Conservation (phyloP, 2,888 invertebrate species). For the Oscheius sp. region DNA sequence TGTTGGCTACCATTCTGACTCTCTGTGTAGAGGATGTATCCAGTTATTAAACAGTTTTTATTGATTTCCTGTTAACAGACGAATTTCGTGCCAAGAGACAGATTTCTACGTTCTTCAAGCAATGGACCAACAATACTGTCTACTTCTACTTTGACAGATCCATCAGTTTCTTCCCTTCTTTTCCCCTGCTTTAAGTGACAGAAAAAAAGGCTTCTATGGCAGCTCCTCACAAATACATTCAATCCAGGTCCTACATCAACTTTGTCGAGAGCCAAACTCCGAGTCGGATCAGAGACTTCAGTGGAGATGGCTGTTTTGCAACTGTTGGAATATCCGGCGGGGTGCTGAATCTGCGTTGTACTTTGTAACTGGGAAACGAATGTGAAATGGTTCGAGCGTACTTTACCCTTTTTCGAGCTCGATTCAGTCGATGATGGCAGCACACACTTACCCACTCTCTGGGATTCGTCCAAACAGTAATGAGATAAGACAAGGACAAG, state of each 20-base stretch:
- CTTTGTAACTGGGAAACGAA: not conserved
- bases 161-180: not conserved
- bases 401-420: not conserved
- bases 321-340: slow-evolving; percentile 6
- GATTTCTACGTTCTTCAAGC: not conserved
- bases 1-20: not conserved
- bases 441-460: not conserved
- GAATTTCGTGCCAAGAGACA: not conserved
- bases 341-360: slow-evolving; percentile 9
- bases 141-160: slow-evolving; percentile 21
- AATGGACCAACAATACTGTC: slow-evolving; percentile 24
- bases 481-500: slow-evolving; percentile 4
- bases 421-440: not conserved
- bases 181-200: not conserved
- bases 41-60: too few species aligned
- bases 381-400: slow-evolving; percentile 11
- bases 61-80: too few species aligned
- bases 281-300: slow-evolving; percentile 5
- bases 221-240: not conserved
- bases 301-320: slow-evolving; percentile 20
- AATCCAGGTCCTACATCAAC: not conserved
- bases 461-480: slow-evolving; percentile 1
- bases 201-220: slow-evolving; percentile 11
- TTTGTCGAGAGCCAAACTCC: slow-evolving; percentile 16
- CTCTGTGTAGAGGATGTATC: not conserved